Conservation (phyloP, 2,113 vertebrate species). For the Nesospiza acunhae region DNA sequence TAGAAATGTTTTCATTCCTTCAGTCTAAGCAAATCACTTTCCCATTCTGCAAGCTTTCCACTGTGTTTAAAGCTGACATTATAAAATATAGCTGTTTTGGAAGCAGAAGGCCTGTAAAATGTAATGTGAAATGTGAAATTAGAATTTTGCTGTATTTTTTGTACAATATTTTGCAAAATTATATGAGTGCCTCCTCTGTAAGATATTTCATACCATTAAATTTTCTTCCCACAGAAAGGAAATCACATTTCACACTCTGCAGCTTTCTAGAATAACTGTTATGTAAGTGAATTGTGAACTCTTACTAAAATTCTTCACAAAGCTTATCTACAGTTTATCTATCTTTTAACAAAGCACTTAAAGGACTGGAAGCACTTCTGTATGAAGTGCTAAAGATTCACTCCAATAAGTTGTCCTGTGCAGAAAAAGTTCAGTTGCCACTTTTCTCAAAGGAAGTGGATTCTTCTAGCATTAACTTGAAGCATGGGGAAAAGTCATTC, state of each 20-base stretch:
- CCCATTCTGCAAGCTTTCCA: neutral
- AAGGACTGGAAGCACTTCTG: neutral
- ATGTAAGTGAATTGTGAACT: neutral
- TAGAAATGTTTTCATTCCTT: slow-evolving; percentile 19
- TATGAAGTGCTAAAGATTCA: neutral
- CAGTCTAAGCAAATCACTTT: neutral
- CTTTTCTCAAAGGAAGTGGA: neutral
- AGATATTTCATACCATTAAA: neutral
- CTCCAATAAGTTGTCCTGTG: neutral
- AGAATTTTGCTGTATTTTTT: neutral
- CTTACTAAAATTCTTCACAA: neutral
- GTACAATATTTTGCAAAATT: neutral
- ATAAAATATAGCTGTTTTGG: neutral
- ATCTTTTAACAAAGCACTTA: neutral
- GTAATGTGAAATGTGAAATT: neutral
- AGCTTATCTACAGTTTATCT: neutral
- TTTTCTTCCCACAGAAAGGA: neutral
- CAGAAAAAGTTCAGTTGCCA: neutral
- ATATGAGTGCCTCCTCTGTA: neutral
- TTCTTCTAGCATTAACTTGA: neutral
- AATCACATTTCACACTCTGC: neutral
- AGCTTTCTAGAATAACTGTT: slow-evolving; percentile 4
- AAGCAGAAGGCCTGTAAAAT: neutral
- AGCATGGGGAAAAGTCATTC: neutral
- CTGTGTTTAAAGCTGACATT: neutral